Percentiles rank a stretch among this genome's conserved stretches.
Evolutionary conservation across 2,888 invertebrate species (phyloP).

Genomic region (Crepidodera aurea): DNA sequence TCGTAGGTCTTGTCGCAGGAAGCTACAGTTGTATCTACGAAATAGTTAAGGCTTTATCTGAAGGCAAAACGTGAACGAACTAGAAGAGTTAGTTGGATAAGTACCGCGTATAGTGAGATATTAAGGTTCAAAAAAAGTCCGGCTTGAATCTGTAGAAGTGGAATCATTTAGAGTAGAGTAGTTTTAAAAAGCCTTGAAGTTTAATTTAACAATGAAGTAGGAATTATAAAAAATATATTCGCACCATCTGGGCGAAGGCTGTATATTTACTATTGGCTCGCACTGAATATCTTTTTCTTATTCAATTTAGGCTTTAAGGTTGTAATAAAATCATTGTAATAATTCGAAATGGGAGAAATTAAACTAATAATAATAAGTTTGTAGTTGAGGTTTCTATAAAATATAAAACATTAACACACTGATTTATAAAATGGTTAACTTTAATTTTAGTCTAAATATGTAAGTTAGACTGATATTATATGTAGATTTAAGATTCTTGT

Average conservation of each 20-base stretch:
- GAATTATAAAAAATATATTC: too few relatives aligned
- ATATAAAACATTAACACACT: too few relatives aligned
- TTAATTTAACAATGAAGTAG: too few relatives aligned
- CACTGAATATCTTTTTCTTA: too few relatives aligned
- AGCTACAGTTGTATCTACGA: constrained; percentile 66
- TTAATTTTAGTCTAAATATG: neutral
- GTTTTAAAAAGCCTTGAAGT: neutral
- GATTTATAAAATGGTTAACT: too few relatives aligned
- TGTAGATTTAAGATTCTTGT: neutral
- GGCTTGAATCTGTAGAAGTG: constrained; percentile 11
- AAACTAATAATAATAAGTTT: too few relatives aligned
- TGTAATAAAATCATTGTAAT: too few relatives aligned
- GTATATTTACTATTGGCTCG: too few relatives aligned
- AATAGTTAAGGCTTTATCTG: constrained; percentile 57
- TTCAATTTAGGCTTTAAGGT: too few relatives aligned
- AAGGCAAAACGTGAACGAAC: constrained; percentile 38
- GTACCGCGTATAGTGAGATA: neutral
- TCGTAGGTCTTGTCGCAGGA: constrained; percentile 66
- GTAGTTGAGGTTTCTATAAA: too few relatives aligned
- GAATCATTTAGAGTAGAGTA: constrained; percentile 6
- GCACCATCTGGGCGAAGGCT: too few relatives aligned
- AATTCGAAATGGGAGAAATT: too few relatives aligned
- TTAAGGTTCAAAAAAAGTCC: neutral
- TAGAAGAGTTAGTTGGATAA: neutral
- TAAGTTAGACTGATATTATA: neutral